Percentiles rank a stretch among this genome's conserved stretches.
phyloP scores from a whole-genome alignment of 2,113 vertebrate genomes.

The Phyllostomus hastatus region DNA sequence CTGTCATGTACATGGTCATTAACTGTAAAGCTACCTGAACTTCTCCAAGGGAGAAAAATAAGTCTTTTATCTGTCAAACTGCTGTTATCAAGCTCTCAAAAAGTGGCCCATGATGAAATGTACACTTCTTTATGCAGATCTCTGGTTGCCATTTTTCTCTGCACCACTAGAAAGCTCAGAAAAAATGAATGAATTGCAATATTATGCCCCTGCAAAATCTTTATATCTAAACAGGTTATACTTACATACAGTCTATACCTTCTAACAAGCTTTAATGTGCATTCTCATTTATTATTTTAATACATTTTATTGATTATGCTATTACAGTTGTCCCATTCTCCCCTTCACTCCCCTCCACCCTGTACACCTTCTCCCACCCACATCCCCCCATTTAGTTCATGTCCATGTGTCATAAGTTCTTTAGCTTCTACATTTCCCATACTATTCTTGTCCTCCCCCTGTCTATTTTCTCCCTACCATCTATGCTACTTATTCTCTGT shows the following conservation, averaged over 20 bases:
- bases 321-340: no score
- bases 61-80: background rate
- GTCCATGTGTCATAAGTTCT: no score
- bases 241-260: background rate
- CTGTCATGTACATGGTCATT: background rate
- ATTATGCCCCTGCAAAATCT: background rate
- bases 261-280: background rate
- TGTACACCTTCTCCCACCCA: no score
- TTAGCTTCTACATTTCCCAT: no score
- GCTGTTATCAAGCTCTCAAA: background rate
- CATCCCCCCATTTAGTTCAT: no score
- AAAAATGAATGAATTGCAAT: background rate
- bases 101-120: background rate
- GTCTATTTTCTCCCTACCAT: no score
- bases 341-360: no score
- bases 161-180: background rate
- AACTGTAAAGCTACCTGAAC: background rate
- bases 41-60: background rate
- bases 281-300: background rate
- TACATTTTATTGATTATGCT: no score
- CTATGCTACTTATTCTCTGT: no score
- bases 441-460: no score
- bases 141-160: background rate
- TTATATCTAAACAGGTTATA: background rate
- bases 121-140: background rate